Conservation (phyloP, 2,113 vertebrate genomes). For the Cisticola juncidis region DNA sequence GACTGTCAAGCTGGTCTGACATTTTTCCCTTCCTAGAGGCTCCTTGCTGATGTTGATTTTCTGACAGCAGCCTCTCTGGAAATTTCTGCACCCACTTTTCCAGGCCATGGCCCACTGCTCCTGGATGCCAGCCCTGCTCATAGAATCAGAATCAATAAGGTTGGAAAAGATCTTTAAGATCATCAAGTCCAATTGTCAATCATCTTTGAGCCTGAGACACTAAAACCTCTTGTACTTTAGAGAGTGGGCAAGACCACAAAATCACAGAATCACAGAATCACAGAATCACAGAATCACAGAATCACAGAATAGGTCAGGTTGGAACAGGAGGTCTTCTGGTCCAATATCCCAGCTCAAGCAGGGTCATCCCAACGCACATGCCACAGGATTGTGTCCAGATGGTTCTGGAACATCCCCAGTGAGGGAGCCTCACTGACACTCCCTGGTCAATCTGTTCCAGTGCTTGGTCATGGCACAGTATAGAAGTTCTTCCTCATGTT, state of each 20-base stretch:
- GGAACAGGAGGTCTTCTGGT: background rate
- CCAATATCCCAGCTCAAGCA: background rate
- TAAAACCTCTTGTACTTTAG: background rate
- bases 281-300: background rate
- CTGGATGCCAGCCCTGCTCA: background rate
- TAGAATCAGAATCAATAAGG: background rate
- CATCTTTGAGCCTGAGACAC: background rate
- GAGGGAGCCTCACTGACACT: background rate
- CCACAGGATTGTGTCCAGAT: background rate
- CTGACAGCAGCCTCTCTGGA: background rate
- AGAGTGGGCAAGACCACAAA: background rate
- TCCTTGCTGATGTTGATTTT: background rate
- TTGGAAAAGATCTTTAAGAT: background rate
- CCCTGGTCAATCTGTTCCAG: background rate
- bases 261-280: no score
- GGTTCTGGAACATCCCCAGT: background rate
- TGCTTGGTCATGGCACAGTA: background rate
- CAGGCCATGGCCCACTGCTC: background rate
- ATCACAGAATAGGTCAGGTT: background rate
- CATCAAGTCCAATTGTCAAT: background rate
- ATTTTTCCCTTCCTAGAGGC: background rate
- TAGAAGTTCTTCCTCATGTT: background rate
- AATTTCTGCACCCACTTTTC: background rate
- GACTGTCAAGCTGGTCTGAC: background rate
- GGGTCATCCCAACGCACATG: background rate